A percentile compares a stretch with the other conserved stretches of the same genome.
Conservation (phyloP, 2,113 vertebrate species). For the Calcarius ornatus region DNA sequence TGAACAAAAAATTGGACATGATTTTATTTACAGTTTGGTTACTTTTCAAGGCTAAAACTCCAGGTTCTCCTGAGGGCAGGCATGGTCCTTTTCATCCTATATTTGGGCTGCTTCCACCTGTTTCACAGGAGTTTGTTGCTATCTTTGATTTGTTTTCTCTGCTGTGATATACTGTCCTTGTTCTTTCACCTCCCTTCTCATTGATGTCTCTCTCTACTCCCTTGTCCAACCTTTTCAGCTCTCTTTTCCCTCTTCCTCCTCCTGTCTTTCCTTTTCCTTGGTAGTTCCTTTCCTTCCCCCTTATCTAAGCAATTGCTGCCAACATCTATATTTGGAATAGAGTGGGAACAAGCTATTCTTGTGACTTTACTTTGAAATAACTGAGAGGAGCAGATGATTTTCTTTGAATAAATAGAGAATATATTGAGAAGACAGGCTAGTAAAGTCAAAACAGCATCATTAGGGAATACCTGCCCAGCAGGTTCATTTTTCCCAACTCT, state of each 20-base stretch:
- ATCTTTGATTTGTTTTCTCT: background rate
- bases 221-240: background rate
- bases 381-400: slow-evolving; percentile 50
- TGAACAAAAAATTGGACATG: background rate
- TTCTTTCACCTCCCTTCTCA: background rate
- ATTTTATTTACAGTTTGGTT: slow-evolving; percentile 28
- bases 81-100: background rate
- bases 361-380: slow-evolving; percentile 65
- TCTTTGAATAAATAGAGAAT: slow-evolving; percentile 42
- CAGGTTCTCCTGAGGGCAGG: background rate
- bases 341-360: slow-evolving; percentile 70
- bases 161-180: background rate
- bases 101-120: background rate
- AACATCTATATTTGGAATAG: slow-evolving; percentile 66
- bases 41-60: slow-evolving; percentile 8
- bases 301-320: slow-evolving; percentile 56
- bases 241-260: background rate
- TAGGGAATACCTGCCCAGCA: slow-evolving; percentile 48
- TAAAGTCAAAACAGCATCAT: slow-evolving; percentile 20
- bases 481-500: background rate
- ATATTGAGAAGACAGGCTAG: background rate
- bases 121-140: background rate
- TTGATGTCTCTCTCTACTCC: background rate
- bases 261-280: slow-evolving; percentile 31
- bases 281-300: slow-evolving; percentile 51